Evolutionary conservation across 2,113 vertebrate species (phyloP).

Genomic region (Enhydra lutris): DNA sequence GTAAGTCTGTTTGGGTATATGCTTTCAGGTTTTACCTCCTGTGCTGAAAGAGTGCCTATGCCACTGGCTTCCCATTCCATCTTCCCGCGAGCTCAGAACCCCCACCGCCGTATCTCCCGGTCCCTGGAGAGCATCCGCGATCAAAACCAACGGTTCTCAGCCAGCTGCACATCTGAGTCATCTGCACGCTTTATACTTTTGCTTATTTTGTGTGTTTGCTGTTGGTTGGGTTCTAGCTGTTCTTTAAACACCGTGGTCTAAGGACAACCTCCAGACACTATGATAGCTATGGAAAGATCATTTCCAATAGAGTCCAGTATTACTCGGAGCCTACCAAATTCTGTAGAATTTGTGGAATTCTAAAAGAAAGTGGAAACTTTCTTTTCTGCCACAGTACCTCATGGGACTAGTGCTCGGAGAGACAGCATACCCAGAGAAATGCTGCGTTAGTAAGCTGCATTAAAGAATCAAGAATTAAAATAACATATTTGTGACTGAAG

Average conservation of each 20-base stretch:
- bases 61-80: not conserved
- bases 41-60: not conserved
- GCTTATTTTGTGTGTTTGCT: not conserved
- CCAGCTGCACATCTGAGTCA: not conserved
- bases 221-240: too few relatives aligned
- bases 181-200: not conserved
- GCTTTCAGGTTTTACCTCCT: not conserved
- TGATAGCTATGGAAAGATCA: not conserved
- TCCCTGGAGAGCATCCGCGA: not conserved
- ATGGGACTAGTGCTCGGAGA: not conserved
- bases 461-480: not conserved
- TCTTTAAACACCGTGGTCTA: not conserved
- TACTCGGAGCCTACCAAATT: not conserved
- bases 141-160: not conserved
- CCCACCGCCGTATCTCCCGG: not conserved
- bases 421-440: not conserved
- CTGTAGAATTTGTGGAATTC: not conserved
- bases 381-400: not conserved
- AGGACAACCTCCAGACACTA: not conserved
- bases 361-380: not conserved
- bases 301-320: not conserved
- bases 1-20: not conserved
- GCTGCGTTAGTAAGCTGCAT: not conserved
- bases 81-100: not conserved
- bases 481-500: not conserved